Conservation (phyloP, 2,888 invertebrate genomes). For the Embidobia sp. region DNA sequence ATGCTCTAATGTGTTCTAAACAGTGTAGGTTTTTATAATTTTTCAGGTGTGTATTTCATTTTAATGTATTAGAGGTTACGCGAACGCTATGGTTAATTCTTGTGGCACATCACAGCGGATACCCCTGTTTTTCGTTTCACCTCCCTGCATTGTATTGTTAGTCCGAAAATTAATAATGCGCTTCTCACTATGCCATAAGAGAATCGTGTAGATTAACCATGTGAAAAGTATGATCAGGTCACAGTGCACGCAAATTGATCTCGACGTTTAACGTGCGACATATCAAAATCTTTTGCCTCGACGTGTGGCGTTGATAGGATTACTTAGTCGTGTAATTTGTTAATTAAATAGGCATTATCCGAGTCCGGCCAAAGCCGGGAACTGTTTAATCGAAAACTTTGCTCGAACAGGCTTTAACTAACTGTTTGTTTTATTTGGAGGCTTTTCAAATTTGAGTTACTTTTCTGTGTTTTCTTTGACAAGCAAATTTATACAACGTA, state of each 20-base stretch:
- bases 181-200: conserved; percentile 16
- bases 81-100: conserved; percentile 3
- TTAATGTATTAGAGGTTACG: no score
- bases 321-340: conserved; percentile 35
- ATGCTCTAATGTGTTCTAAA: no score
- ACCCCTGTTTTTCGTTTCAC: no score
- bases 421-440: no score
- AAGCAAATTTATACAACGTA: no score
- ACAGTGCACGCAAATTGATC: conserved; percentile 41
- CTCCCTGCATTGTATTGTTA: not conserved
- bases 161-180: conserved; percentile 29
- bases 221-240: conserved; percentile 33
- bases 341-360: conserved; percentile 21
- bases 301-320: conserved; percentile 15
- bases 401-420: no score
- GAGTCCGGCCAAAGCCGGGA: not conserved
- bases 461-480: no score
- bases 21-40: no score
- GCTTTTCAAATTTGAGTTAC: no score
- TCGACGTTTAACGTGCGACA: conserved; percentile 33
- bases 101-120: no score
- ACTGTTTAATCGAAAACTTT: not conserved
- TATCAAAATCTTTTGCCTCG: conserved; percentile 35
- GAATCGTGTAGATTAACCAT: conserved; percentile 34
- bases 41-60: no score